Conservation (phyloP, 2,888 invertebrate species). For the Hemistola chrysoprasaria region DNA sequence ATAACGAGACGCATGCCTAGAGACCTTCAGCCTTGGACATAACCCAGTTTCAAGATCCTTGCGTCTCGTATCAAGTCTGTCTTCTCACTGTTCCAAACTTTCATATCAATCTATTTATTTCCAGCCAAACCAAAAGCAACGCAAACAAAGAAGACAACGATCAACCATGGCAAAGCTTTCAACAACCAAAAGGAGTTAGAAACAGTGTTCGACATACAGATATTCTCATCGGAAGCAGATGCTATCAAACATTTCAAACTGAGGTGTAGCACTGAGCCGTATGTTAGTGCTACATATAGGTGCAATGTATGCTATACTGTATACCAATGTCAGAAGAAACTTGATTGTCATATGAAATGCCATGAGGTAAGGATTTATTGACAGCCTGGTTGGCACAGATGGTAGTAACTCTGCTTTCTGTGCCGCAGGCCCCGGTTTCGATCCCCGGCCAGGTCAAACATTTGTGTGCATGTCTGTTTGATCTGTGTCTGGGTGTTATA, state of each 20-base stretch:
- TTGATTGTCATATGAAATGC: constrained; percentile 29
- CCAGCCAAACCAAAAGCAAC: constrained; percentile 16
- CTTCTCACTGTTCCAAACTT: neutral
- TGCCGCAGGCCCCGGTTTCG: too few relatives aligned
- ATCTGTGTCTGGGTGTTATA: too few relatives aligned
- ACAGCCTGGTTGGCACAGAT: too few relatives aligned
- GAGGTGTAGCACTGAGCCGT: constrained; percentile 15
- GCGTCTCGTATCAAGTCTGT: too few relatives aligned
- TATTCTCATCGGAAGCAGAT: constrained; percentile 7
- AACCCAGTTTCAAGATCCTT: too few relatives aligned
- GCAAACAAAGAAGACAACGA: neutral
- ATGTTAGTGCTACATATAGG: constrained; percentile 11
- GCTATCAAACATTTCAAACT: constrained; percentile 9
- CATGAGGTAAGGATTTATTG: constrained; percentile 19
- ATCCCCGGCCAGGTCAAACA: too few relatives aligned
- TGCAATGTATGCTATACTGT: constrained; percentile 24
- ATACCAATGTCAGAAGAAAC: constrained; percentile 24
- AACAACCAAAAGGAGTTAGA: constrained; percentile 23
- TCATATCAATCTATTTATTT: neutral
- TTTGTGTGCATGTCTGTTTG: too few relatives aligned
- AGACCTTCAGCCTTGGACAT: too few relatives aligned
- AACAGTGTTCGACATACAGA: constrained; percentile 23
- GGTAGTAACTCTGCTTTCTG: too few relatives aligned
- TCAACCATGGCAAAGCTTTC: constrained; percentile 12
- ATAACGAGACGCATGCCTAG: too few relatives aligned